A percentile compares a stretch with the other conserved stretches of the same genome.
These are phyloP conservation scores for Troglohyphantes excavatus DNA, from an alignment of 2,888 invertebrate species.

Conservation along the genomic window DNA sequence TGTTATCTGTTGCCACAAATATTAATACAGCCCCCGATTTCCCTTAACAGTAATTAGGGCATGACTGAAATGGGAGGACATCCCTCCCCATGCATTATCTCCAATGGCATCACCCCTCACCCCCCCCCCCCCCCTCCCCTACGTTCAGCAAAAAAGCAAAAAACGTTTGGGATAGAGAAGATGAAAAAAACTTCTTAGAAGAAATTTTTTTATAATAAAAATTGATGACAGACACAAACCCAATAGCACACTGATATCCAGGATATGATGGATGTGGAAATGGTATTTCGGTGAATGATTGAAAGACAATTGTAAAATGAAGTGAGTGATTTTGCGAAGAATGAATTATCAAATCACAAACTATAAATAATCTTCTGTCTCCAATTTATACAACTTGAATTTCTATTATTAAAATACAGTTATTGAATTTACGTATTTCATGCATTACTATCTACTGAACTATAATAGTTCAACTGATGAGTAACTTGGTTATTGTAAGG, in stretches of 20 bases:
- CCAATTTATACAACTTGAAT: too few relatives aligned
- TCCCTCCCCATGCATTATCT: conserved; percentile 18
- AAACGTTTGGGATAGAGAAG: not conserved
- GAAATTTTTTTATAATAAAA: not conserved
- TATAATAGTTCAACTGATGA: too few relatives aligned
- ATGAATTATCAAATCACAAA: too few relatives aligned
- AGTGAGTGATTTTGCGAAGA: not conserved
- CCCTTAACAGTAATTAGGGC: conserved; percentile 43
- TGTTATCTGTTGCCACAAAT: conserved; percentile 35
- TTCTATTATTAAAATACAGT: too few relatives aligned
- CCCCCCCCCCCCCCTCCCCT: not conserved
- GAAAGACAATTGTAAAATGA: not conserved
- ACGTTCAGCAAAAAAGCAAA: not conserved
- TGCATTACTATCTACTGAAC: too few relatives aligned
- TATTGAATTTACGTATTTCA: too few relatives aligned
- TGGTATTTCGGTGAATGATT: not conserved
- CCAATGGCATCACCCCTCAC: not conserved
- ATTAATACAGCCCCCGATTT: conserved; percentile 32
- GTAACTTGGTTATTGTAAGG: too few relatives aligned
- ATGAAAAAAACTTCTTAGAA: not conserved
- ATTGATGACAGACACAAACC: not conserved
- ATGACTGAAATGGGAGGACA: conserved; percentile 39
- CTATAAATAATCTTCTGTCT: too few relatives aligned
- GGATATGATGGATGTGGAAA: not conserved
- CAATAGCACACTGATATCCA: not conserved